Evolutionary conservation across 2,797 vertebrate genomes (phyloP), one percentile per base, ranked within the genome.

Genomic region (Synaphobranchus kaupii): DNA sequence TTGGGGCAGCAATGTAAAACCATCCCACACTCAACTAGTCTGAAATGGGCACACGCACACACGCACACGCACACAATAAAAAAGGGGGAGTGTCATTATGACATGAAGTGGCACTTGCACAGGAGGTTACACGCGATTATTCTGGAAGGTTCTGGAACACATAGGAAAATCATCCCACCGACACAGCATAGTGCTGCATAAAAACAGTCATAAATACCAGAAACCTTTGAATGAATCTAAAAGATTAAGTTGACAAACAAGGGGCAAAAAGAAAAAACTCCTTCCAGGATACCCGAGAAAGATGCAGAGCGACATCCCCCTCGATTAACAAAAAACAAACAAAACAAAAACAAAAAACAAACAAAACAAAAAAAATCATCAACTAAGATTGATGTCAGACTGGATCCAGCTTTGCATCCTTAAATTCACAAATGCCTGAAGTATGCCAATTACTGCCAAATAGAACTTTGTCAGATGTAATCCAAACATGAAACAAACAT

Each of bases 201-300:
- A 31, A 31, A 71, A 1, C 3, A 8, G 1, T 25, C 7, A 28
- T 5, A 76, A 76, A 39, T 39, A 78, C 8, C 22, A 56, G 31
- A n/a, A 31, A 34, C 2, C 28, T 1, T 7, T 0, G 25, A n/a
- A 13, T 9, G 28, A n/a, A 56, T 28, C 39, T 34, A 31, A 28
- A 58, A 22, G 28, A 12, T 76, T 80, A 25, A n/a, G 20, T 8
- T 22, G 22, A 9, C 78, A 7, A 81, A 17, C 3, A 25, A 44
- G 22, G 8, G 1, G 28, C 6, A 47, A 7, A 47, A 22, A 47
- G 3, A 82, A 22, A 28, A 58, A 9, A 48, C 12, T 84, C 85
- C 88, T 86, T 86, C 88, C 88, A 88, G 88, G 88, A 88, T 88
- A 84, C 63, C 31, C 85, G 71, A 78, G 88, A 60, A 84, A 73